Evolutionary conservation across 2,888 invertebrate species (phyloP), one percentile per base, ranked within the genome.

Genomic region (Seira musarum): DNA sequence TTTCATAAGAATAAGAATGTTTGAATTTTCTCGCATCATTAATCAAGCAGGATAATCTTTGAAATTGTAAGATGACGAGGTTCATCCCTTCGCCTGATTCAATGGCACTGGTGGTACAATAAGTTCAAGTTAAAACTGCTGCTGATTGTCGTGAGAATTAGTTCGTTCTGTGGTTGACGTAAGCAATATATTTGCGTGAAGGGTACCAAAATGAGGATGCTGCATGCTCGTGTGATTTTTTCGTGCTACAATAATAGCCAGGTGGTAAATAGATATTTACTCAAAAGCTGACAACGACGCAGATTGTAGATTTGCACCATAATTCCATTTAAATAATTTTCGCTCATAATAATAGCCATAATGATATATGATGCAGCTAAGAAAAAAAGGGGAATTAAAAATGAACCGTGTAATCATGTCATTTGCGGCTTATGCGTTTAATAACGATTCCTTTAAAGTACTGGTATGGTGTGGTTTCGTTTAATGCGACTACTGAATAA

Each of bases 91-190:
- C 30, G 8, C 8, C 30, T 30, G 30, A 30, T 8, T 2, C 8
- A 30, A 8, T 2, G 53, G 53, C 17, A n/a, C 2, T 8, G 13
- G 30, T 2, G 53, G 53, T 13, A n/a, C 2, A 53, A 53, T 53
- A 53, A 53, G 53, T 53, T 53, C 53, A 53, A 53, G 30, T 30
- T 53, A 17, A 3, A 53, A 53, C 3, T 53, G 13, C 6, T 30
- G 15, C 13, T 53, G 53, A 53, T 53, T n/a, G 22, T 63, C 74
- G 74, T 75, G 74, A 68, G 74, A 75, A 75, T 40, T 75, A 61
- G 74, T 61, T 67, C 67, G 74, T 19, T 75, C 53, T 71, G 71
- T 46, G 71, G 71, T 46, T 17, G 53, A 21, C 53, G 57, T 49
- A 25, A n/a, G 53, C 17, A 64, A 2, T 49, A 30, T 2, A 17